Conservation (phyloP, 2,888 invertebrate genomes). For the Beris morrisii region DNA sequence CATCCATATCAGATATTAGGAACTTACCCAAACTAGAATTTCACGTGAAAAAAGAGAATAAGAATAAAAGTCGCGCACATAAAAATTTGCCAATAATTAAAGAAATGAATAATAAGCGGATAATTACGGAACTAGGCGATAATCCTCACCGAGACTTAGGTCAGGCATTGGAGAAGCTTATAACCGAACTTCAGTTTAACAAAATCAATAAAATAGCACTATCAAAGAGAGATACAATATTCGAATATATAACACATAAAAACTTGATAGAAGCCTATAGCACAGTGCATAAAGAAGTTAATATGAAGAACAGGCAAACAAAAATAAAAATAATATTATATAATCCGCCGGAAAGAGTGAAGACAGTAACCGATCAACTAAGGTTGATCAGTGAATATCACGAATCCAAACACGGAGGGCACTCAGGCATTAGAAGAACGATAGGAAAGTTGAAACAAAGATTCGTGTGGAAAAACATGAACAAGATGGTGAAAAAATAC, state of each 20-base stretch:
- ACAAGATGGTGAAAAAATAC: too few species aligned
- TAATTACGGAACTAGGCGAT: too few species aligned
- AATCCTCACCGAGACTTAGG: not conserved
- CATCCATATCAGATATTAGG: not conserved
- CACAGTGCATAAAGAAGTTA: not conserved
- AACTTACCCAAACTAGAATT: not conserved
- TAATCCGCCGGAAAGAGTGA: not conserved
- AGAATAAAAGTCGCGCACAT: too few species aligned
- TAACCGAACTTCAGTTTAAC: too few species aligned
- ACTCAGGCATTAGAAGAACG: not conserved
- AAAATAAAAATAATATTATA: constrained; percentile 8
- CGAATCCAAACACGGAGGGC: too few species aligned
- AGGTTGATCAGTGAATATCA: too few species aligned
- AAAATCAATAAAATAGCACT: not conserved
- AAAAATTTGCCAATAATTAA: not conserved
- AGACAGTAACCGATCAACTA: not conserved
- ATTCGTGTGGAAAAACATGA: too few species aligned
- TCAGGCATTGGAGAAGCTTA: not conserved
- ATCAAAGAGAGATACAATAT: not conserved
- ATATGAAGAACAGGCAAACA: not conserved
- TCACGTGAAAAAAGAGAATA: too few species aligned
- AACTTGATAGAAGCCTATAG: not conserved
- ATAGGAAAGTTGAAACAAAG: too few species aligned
- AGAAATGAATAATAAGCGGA: too few species aligned
- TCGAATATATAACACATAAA: not conserved